phyloP scores from a whole-genome alignment of 2,113 vertebrate genomes.

The Phalacrocorax aristotelis region DNA sequence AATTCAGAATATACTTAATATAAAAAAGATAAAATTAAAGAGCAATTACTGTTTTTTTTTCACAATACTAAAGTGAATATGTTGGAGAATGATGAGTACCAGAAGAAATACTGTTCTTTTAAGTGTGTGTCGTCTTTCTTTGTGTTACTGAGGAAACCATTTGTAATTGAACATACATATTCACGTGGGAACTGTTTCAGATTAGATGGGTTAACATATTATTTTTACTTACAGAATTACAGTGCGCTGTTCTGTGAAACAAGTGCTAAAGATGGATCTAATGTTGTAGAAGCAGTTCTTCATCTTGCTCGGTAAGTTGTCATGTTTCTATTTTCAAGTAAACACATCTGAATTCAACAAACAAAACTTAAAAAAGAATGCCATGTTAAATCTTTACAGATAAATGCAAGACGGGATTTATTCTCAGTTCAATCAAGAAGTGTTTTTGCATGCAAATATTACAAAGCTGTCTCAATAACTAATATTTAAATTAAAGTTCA shows the following conservation, averaged over 20 bases:
- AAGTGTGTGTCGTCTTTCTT: not conserved
- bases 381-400: not conserved
- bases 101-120: not conserved
- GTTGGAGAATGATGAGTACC: not conserved
- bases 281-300: conserved; percentile 89
- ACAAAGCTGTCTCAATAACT: not conserved
- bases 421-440: not conserved
- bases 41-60: not conserved
- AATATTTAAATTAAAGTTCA: not conserved
- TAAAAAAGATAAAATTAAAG: not conserved
- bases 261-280: conserved; percentile 90
- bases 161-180: not conserved
- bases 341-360: not conserved
- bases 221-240: conserved; percentile 77
- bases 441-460: not conserved
- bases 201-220: not conserved
- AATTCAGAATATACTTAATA: not conserved
- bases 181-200: not conserved
- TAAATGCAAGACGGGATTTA: not conserved
- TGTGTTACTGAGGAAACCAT: not conserved
- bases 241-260: conserved; percentile 91
- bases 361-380: not conserved
- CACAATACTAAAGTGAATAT: not conserved
- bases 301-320: conserved; percentile 87
- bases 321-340: not conserved